phyloP scores from a whole-genome alignment of 2,888 invertebrate genomes.

The Seira sanloemensis region DNA sequence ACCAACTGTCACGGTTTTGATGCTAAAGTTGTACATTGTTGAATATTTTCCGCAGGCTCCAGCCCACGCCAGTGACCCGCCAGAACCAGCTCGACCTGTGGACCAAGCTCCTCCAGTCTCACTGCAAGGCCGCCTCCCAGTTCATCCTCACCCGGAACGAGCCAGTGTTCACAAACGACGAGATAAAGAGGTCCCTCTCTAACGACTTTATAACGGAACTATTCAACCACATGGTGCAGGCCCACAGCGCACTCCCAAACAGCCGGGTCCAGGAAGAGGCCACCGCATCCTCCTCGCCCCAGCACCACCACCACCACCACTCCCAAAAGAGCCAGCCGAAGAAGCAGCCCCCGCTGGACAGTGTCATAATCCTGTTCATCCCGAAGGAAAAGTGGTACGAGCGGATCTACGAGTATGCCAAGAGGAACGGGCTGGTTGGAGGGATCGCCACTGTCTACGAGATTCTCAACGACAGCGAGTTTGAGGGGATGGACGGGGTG shows the following conservation, averaged over 20 bases:
- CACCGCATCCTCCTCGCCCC: not conserved
- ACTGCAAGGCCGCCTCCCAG: not conserved
- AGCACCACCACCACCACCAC: not conserved
- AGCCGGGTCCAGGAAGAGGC: not conserved
- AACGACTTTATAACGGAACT: conserved; percentile 45
- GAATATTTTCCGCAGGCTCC: conserved; percentile 1
- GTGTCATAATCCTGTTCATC: conserved; percentile 31
- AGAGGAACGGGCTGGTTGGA: conserved; percentile 24
- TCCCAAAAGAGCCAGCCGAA: not conserved
- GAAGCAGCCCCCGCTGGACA: not conserved
- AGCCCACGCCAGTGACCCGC: conserved; percentile 29
- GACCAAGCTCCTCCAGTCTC: conserved; percentile 30
- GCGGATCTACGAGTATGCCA: conserved; percentile 41
- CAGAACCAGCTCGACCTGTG: conserved; percentile 30
- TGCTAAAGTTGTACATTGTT: not conserved
- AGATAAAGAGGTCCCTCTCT: conserved; percentile 9
- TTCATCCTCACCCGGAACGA: conserved; percentile 37
- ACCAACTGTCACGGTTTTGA: too few relatives aligned
- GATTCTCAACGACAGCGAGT: conserved; percentile 32
- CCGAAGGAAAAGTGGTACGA: conserved; percentile 37
- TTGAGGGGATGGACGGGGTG: conserved; percentile 25
- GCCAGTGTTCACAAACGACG: conserved; percentile 18
- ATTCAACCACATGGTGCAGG: conserved; percentile 27
- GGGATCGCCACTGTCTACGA: conserved; percentile 41
- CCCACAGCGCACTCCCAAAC: conserved; percentile 26